phyloP scores from a whole-genome alignment of 1,140 invertebrate genomes.

The Drosophila chauvacae region DNA sequence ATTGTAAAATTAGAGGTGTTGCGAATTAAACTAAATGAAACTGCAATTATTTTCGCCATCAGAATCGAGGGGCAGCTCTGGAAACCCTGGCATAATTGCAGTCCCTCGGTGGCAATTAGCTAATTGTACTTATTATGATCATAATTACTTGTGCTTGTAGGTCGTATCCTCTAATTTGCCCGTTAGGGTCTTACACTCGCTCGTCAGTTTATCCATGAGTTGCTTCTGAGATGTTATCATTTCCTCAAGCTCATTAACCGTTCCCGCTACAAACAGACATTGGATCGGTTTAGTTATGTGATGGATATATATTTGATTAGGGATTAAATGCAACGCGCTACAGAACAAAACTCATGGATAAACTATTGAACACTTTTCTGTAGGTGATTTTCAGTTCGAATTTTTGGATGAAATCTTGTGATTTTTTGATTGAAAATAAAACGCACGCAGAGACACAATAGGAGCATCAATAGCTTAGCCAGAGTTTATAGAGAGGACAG shows the following conservation, averaged over 20 bases:
- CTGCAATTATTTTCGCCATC: conserved; percentile 8
- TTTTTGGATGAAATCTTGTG: conserved; percentile 11
- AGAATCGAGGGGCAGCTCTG: neutral
- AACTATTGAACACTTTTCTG: conserved; percentile 86
- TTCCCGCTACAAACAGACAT: conserved; percentile 89
- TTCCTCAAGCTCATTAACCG: conserved; percentile 92
- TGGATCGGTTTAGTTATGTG: conserved; percentile 41
- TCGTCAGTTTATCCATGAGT: conserved; percentile 94
- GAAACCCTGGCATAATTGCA: conserved; percentile 6
- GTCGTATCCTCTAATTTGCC: conserved; percentile 93
- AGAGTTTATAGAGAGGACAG: conserved; percentile 63
- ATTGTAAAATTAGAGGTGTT: conserved; percentile 1
- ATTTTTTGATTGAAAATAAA: conserved; percentile 15
- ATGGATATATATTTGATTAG: conserved; percentile 33
- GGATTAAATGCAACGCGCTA: conserved; percentile 62
- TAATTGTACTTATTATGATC: conserved; percentile 17
- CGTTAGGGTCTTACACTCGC: conserved; percentile 93
- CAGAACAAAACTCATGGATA: conserved; percentile 86
- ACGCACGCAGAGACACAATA: conserved; percentile 61
- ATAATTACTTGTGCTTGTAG: conserved; percentile 92
- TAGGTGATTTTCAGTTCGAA: conserved; percentile 25
- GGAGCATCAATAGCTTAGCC: conserved; percentile 87
- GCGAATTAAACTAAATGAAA: conserved; percentile 35
- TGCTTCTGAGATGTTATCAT: conserved; percentile 94
- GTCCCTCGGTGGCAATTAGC: neutral